Base-by-base conservation (phyloP, 2,888 invertebrate species). In the Dryomyza anilis region DNA sequence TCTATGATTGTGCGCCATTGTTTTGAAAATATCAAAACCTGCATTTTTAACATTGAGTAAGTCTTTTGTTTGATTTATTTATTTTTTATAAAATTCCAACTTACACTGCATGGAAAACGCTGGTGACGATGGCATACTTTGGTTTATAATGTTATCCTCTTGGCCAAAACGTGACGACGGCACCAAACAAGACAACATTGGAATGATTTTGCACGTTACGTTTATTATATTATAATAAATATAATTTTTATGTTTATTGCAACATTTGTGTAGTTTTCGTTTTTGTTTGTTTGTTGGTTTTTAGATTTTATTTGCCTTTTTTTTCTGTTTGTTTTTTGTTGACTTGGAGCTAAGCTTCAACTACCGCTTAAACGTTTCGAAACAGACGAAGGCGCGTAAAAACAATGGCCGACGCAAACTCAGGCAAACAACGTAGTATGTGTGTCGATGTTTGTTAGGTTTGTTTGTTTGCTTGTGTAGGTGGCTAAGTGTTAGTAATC, bases 101-200 rank as follows among this genome's bases (percentile, higher is more conserved):
- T 82, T 80, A 84, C 83, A 83, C 78, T 84, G 84, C 80, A 84
- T 79, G 73, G 82, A 80, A 74, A 83, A 83, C 73, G 83, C 80
- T 79, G 83, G 78, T 72, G 84, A 79, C 67, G 82, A 82, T 78
- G 84, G 83, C 83, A 84, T 83, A 74, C 78, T 83, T 75, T 80
- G 79, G 74, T 78, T 78, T 68, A 79, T 80, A 74, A 78, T 81
- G 74, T 78, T 77, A 79, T 84, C 81, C 79, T 83, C 83, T 82
- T 82, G 83, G 80, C 82, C 83, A 78, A 84, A 84, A 80, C 83
- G 84, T 75, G 83, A 78, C 75, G 83, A 79, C 76, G 82, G 83
- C 77, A 83, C 78, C 78, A 84, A 75, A 78, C 82, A 84, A 78
- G 84, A 83, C 83, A 84, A 84, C 83, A 84, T 84, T 82, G 81